Evolutionary conservation across 2,888 invertebrate species (phyloP).

Genomic region (Ophonus ardosiacus): DNA sequence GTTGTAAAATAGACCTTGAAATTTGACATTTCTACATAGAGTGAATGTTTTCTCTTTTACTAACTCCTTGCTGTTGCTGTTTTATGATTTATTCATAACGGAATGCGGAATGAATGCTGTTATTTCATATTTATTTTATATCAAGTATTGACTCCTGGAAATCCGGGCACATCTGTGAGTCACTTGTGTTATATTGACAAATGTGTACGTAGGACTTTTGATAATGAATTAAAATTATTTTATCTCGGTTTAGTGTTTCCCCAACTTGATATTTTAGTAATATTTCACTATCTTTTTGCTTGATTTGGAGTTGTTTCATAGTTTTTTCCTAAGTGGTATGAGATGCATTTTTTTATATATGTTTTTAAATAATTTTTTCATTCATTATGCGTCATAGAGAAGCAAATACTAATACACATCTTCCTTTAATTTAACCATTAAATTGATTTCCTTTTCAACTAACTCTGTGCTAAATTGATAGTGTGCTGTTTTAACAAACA

Average conservation of each 20-base stretch:
- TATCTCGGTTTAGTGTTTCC: slow-evolving; percentile 60
- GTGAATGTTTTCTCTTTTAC: slow-evolving; percentile 60
- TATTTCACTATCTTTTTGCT: slow-evolving; percentile 16
- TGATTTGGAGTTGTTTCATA: slow-evolving; percentile 3
- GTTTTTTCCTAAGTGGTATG: slow-evolving; percentile 45
- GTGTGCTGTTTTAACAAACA: slow-evolving; percentile 39
- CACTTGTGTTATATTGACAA: slow-evolving; percentile 58
- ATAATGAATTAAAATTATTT: slow-evolving; percentile 44
- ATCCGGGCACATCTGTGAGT: slow-evolving; percentile 55
- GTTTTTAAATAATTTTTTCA: slow-evolving; percentile 51
- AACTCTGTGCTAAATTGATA: slow-evolving; percentile 56
- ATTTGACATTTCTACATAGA: slow-evolving; percentile 63
- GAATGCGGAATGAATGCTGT: slow-evolving; percentile 44
- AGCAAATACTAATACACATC: slow-evolving; percentile 50
- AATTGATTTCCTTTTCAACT: slow-evolving; percentile 61
- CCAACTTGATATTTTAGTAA: slow-evolving; percentile 45
- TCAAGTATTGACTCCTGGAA: slow-evolving; percentile 51
- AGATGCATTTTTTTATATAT: slow-evolving; percentile 31
- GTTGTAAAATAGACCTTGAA: slow-evolving; percentile 63
- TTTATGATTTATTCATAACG: slow-evolving; percentile 59
- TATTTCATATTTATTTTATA: slow-evolving; percentile 45
- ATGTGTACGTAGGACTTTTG: slow-evolving; percentile 43
- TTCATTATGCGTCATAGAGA: slow-evolving; percentile 35
- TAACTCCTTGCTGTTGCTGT: slow-evolving; percentile 40
- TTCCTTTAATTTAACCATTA: slow-evolving; percentile 62